A percentile compares a stretch with the other conserved stretches of the same genome.
Evolutionary conservation across 2,113 vertebrate species (phyloP).

Genomic region (Hylia prasina): DNA sequence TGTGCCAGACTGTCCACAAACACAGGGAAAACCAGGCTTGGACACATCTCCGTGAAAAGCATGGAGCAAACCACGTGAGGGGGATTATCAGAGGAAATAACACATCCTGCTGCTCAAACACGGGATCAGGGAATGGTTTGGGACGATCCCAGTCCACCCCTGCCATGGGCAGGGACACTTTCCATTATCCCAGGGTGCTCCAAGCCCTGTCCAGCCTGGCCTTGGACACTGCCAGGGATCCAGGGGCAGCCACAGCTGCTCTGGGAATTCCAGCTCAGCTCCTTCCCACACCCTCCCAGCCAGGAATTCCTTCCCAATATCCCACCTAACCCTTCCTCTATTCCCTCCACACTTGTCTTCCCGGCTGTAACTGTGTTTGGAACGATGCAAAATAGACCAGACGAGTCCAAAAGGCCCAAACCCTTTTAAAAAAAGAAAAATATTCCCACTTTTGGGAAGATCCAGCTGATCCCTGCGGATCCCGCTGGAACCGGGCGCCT

Average conservation of each 20-base stretch:
- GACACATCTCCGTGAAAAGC: background rate
- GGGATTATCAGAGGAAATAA: background rate
- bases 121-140: background rate
- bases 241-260: background rate
- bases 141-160: background rate
- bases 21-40: background rate
- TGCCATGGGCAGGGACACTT: background rate
- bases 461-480: background rate
- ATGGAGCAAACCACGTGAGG: background rate
- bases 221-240: background rate
- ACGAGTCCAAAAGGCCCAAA: background rate
- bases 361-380: background rate
- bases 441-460: background rate
- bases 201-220: background rate
- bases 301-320: background rate
- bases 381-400: background rate
- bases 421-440: background rate
- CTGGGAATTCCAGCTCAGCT: background rate
- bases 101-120: no score
- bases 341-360: background rate
- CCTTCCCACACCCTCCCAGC: fast-evolving
- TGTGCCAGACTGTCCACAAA: background rate
- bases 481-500: background rate
- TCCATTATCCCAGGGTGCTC: background rate
- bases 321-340: background rate